Evolutionary conservation across 2,113 vertebrate genomes (phyloP), one percentile per base, ranked within the genome.

Genomic region (Nerophis lumbriciformis): DNA sequence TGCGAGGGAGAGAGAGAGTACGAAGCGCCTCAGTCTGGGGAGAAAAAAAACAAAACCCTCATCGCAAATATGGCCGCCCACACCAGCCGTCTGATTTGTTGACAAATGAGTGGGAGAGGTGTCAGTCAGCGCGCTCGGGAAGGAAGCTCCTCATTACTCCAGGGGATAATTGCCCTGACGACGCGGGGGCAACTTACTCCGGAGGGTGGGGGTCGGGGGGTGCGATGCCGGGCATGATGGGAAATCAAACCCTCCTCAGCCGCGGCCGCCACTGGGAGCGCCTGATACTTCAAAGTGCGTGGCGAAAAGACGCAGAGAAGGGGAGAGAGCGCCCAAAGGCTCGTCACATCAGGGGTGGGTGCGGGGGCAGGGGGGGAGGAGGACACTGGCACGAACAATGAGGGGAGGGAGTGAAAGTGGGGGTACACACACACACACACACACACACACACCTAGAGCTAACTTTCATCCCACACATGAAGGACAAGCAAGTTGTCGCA

Each of bases 71-170:
- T 85, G 88, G 86, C 87, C 88, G 83, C 88, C 88, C 90, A 88
- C 83, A 84, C 87, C 83, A 86, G 86, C 77, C 86, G 75, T 90
- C 88, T 88, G 89, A 89, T 91, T 89, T 90, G 86, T 91, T 90
- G 89, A 90, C 88, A 91, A 90, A 89, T 87, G 90, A 90, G 88
- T 88, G 84, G 88, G 90, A 86, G 88, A 90, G 87, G 88, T 90
- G 89, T 91, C 90, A 90, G 81, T 89, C 88, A 88, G 75, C 52
- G 53, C 47, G 63, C 48, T 48, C 70, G 57, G 39, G 78, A 57
- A 79, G 79, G 71, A 71, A 85, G 84, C 83, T 85, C 79, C 89
- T 90, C 88, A 87, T 91, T 90, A 91, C 83, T 81, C 80, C 83
- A 39, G 72, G 71, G 86, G 87, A 88, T 90, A 91, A 91, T 91